phyloP scores from a whole-genome alignment of 2,797 vertebrate species.

The Leucoraja ocellata region DNA sequence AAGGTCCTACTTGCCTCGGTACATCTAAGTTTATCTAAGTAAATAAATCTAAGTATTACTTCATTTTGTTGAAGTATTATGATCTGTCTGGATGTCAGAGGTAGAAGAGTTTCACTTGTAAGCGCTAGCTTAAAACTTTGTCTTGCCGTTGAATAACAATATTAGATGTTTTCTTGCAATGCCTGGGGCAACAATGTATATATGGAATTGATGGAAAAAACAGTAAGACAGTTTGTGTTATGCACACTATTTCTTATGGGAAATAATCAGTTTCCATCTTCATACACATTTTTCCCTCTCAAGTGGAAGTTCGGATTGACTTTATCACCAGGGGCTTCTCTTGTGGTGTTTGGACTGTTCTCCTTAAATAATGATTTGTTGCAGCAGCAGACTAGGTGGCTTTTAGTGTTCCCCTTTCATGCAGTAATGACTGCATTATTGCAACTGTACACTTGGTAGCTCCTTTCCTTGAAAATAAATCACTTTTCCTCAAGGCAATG shows the following conservation, averaged over 20 bases:
- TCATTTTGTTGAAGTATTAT: neutral
- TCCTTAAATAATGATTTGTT: neutral
- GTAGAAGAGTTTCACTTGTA: neutral
- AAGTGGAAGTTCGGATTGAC: neutral
- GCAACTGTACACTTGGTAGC: neutral
- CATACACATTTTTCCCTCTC: neutral
- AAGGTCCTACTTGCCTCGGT: neutral
- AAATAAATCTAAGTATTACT: neutral
- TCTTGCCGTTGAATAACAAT: neutral
- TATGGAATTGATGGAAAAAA: neutral
- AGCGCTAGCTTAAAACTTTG: neutral
- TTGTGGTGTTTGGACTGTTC: neutral
- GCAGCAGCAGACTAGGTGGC: neutral
- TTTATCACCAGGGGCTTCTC: neutral
- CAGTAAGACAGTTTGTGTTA: neutral
- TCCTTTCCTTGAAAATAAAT: neutral
- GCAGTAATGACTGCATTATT: neutral
- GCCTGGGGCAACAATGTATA: neutral
- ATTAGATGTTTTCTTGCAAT: neutral
- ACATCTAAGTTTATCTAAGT: neutral
- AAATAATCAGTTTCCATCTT: neutral
- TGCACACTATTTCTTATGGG: neutral
- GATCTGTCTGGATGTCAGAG: neutral
- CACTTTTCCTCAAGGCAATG: neutral
- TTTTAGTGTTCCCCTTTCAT: neutral